Evolutionary conservation across 1,140 invertebrate genomes (phyloP).

Genomic region (Leptinotarsa texana): DNA sequence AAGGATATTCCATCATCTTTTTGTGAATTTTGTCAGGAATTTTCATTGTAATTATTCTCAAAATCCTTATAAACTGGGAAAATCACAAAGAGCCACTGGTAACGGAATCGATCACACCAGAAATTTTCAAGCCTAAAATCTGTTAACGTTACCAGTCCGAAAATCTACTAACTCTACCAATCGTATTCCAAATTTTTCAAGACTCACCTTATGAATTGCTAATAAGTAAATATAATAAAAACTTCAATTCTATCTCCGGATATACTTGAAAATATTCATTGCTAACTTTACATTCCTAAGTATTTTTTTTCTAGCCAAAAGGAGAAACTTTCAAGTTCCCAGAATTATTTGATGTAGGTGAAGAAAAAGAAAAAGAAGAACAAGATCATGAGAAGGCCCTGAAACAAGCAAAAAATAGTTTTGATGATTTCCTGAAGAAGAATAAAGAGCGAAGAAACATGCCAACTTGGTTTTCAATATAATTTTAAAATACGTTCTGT

Average conservation of each 20-base stretch:
- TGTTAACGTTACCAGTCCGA: neutral
- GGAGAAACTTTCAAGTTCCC: conserved; percentile 63
- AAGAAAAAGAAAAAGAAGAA: conserved; percentile 50
- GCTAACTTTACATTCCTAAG: neutral
- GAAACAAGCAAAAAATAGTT: conserved; percentile 57
- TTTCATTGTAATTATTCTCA: neutral
- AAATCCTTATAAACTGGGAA: neutral
- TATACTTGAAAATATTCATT: neutral
- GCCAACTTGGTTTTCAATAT: conserved; percentile 67
- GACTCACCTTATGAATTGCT: neutral
- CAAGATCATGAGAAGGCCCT: conserved; percentile 60
- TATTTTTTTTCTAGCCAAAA: conserved; percentile 57
- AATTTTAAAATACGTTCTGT: conserved; percentile 31
- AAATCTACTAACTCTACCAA: neutral
- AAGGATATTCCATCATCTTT: neutral
- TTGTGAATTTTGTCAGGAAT: neutral
- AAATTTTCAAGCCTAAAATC: too few relatives aligned
- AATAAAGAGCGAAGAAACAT: conserved; percentile 60
- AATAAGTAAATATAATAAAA: neutral
- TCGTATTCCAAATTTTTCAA: neutral
- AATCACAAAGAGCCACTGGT: neutral
- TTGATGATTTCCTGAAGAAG: conserved; percentile 56
- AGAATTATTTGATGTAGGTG: conserved; percentile 55
- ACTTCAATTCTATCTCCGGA: neutral
- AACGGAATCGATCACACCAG: neutral